phyloP scores from a whole-genome alignment of 2,888 invertebrate genomes.

The Harmothoe impar region DNA sequence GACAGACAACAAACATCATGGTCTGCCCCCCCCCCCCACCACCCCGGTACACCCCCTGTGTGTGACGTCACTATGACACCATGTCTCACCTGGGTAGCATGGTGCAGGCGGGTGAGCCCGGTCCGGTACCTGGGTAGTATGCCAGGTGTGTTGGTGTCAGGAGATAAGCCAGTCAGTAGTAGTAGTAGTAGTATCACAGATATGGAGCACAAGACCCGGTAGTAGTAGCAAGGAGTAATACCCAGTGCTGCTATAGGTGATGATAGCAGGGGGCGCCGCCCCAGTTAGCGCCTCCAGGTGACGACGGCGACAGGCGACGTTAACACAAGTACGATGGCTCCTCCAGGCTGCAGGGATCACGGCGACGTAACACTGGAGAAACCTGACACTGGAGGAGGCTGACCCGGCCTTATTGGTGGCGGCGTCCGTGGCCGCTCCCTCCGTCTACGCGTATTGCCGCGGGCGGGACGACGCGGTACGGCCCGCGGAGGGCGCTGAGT shows the following conservation, averaged over 20 bases:
- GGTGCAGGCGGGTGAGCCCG: constrained; percentile 7
- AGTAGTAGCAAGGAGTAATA: background rate
- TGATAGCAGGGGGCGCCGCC: background rate
- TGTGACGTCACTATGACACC: background rate
- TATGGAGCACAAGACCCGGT: too few relatives aligned
- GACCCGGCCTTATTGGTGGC: background rate
- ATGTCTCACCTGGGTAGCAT: constrained; percentile 36
- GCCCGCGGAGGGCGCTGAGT: too few relatives aligned
- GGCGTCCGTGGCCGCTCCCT: background rate
- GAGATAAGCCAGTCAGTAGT: background rate
- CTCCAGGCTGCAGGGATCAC: background rate
- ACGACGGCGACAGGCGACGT: background rate
- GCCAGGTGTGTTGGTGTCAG: background rate
- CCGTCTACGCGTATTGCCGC: background rate
- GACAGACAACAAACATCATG: too few relatives aligned
- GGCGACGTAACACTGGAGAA: background rate
- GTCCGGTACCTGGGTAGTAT: background rate
- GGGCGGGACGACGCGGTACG: too few relatives aligned
- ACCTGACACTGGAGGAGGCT: background rate
- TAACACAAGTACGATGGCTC: background rate
- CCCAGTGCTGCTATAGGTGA: background rate
- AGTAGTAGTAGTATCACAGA: background rate
- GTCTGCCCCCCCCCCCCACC: too few relatives aligned
- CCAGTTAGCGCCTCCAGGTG: background rate
- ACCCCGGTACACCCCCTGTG: background rate